Conservation (phyloP, 2,113 vertebrate species). For the Aspidoscelis tigris region DNA sequence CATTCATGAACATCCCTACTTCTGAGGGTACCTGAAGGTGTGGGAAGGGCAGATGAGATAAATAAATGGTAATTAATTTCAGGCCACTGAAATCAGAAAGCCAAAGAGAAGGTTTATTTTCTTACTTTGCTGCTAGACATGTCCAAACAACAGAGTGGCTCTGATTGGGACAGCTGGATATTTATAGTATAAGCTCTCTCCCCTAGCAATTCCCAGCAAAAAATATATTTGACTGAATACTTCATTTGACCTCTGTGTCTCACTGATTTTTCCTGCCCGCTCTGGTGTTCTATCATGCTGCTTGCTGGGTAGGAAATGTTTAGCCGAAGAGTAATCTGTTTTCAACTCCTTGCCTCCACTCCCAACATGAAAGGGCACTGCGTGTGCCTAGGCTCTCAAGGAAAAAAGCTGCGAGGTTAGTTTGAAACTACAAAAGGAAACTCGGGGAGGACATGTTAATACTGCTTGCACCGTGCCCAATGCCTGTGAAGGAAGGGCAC, state of each 20-base stretch:
- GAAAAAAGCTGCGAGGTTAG: not conserved
- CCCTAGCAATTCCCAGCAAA: slow-evolving; percentile 34
- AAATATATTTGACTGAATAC: not conserved
- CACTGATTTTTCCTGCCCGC: slow-evolving; percentile 39
- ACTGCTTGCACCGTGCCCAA: not conserved
- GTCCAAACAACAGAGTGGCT: not conserved
- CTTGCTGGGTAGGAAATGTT: slow-evolving; percentile 38
- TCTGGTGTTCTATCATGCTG: slow-evolving; percentile 21
- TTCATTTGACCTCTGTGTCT: slow-evolving; percentile 44
- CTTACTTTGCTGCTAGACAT: not conserved
- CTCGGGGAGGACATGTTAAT: not conserved
- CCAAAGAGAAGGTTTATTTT: slow-evolving; percentile 9
- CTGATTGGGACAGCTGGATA: slow-evolving; percentile 5
- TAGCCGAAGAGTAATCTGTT: slow-evolving; percentile 41
- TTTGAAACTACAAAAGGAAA: slow-evolving; percentile 21
- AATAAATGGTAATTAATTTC: not conserved
- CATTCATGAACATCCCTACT: no score
- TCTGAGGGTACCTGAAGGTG: no score
- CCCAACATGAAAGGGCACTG: slow-evolving; percentile 20
- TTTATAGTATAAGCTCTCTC: not conserved
- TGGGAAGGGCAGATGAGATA: not conserved
- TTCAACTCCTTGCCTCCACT: slow-evolving; percentile 5
- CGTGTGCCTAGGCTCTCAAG: slow-evolving; percentile 18
- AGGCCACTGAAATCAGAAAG: not conserved
- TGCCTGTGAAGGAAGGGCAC: slow-evolving; percentile 20